A percentile compares a stretch with the other conserved stretches of the same genome.
Evolutionary conservation across 2,797 vertebrate species (phyloP).

Genomic region (Lagodon rhomboides): DNA sequence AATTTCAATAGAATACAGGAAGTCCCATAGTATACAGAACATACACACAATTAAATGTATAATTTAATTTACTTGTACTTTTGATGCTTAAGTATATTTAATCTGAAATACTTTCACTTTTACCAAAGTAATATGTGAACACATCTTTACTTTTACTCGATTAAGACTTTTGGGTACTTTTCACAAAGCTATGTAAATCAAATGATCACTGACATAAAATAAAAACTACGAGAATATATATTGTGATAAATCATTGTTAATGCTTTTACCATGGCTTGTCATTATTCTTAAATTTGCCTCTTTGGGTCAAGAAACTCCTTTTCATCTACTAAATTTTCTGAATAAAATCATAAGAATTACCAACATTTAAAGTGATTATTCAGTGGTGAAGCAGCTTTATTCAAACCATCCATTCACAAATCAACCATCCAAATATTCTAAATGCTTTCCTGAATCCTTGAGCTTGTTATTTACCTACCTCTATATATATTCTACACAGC

Average conservation of each 20-base stretch:
- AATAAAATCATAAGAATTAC: neutral
- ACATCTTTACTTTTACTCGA: no score
- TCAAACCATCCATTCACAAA: slow-evolving; percentile 11
- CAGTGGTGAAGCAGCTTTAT: neutral
- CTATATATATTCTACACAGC: neutral
- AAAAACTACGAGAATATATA: neutral
- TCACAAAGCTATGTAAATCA: neutral
- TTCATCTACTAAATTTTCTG: neutral
- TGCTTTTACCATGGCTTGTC: neutral
- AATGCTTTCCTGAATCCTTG: neutral
- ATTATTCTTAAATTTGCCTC: neutral
- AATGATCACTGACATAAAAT: neutral
- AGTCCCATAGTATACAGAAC: neutral
- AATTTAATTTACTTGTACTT: no score
- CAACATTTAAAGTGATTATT: neutral
- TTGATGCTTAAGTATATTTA: no score
- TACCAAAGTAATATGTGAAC: no score
- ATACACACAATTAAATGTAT: no score
- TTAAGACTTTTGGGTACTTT: no score
- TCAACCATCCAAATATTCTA: neutral
- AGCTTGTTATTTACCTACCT: neutral
- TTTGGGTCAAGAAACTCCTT: neutral
- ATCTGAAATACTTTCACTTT: no score
- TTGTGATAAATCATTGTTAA: neutral
- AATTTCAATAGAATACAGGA: neutral